Base-by-base conservation (phyloP, 2,113 vertebrate genomes). In the Serinus canaria region DNA sequence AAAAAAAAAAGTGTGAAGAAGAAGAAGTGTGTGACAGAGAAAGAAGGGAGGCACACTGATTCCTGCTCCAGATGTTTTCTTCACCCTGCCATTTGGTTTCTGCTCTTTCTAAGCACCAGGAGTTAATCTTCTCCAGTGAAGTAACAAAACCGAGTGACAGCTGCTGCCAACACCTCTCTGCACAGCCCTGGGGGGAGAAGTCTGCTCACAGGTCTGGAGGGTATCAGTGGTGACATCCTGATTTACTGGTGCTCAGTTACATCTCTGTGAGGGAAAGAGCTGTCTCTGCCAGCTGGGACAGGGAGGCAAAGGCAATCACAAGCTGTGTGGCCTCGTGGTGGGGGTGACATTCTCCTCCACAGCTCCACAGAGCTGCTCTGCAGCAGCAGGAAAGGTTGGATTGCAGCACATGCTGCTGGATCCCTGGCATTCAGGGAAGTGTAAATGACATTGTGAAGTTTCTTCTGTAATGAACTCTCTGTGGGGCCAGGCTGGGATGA, bases 61-160 rank as follows among this genome's bases (percentile, higher is more conserved):
- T 68, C 41, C 55, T 86, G 35, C 73, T 90, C 86, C 90, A 96
- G 93, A 74, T 85, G 90, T 94, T 95, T 85, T 72, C 63, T 19
- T 89, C 77, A 47, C 79, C 30, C 89, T 81, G 41, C 44, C 46
- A 47, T 72, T 94, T 92, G 80, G 35, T 89, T 91, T 77, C 70
- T 87, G 31, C 83, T 94, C 72, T 35, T 80, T n/a, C 35, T 9
- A 50, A 91, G 46, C 52, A 44, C 47, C 25, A 15, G 11, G 35
- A 91, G 72, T 91, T 62, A 75, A 83, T 95, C 49, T 90, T 68
- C 72, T 12, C 0, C 17, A 10, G 59, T 17, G 43, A 76, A 90
- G 77, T 17, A 83, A 75, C 56, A 78, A 67, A 78, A 81, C 2
- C 3, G 2, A 90, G 76, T 24, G 68, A 87, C 94, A 94, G 88